Percentiles rank a stretch among this genome's conserved stretches.
Evolutionary conservation across 2,797 vertebrate genomes (phyloP).

Genomic region (Crypturellus tataupa): DNA sequence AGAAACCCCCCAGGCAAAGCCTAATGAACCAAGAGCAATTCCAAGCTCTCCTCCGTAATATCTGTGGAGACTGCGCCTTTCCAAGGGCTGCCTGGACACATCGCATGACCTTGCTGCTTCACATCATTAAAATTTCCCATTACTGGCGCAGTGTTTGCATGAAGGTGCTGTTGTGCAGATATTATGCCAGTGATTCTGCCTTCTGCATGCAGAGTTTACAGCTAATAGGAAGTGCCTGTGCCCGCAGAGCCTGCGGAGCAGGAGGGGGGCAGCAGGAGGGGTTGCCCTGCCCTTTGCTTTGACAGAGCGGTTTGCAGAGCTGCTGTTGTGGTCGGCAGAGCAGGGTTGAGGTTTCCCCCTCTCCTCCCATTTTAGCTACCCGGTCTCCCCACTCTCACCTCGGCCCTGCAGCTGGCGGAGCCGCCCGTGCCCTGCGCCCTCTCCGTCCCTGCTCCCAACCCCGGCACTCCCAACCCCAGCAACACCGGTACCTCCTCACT

Average conservation of each 20-base stretch:
- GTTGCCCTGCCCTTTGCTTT: conserved; percentile 72
- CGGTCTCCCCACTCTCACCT: conserved; percentile 64
- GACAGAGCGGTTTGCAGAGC: conserved; percentile 71
- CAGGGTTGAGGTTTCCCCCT: conserved; percentile 64
- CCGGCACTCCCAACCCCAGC: neutral
- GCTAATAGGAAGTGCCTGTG: conserved; percentile 71
- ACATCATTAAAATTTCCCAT: conserved; percentile 58
- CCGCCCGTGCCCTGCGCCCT: neutral
- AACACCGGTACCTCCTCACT: too few relatives aligned
- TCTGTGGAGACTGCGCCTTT: conserved; percentile 70
- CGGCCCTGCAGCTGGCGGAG: conserved; percentile 36
- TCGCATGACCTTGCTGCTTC: conserved; percentile 77
- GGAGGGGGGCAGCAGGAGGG: conserved; percentile 44
- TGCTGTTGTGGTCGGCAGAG: too few relatives aligned
- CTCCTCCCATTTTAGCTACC: conserved; percentile 62
- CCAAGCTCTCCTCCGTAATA: conserved; percentile 69
- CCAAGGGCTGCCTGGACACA: conserved; percentile 67
- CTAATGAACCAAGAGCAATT: conserved; percentile 80
- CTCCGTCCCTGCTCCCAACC: too few relatives aligned
- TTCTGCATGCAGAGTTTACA: conserved; percentile 21
- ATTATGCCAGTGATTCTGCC: conserved; percentile 38
- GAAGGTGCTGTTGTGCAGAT: conserved; percentile 64
- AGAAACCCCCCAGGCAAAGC: conserved; percentile 78
- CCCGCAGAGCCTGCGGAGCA: conserved; percentile 24
- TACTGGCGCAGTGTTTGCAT: conserved; percentile 41